Evolutionary conservation across 2,888 invertebrate genomes (phyloP).

Genomic region (Drosophila robusta): DNA sequence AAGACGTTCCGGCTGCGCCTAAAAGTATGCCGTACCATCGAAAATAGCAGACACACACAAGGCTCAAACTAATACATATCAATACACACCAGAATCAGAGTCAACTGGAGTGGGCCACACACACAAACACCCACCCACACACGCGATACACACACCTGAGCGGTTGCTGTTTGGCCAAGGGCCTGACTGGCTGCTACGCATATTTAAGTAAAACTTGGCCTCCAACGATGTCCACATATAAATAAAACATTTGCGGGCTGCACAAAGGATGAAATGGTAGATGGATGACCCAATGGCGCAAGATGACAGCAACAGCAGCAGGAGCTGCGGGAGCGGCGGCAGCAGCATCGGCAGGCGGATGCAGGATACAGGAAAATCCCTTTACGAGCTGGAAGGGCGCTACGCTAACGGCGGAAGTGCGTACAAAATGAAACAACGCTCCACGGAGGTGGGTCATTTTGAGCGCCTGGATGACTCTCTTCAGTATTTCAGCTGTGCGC

Average conservation of each 20-base stretch:
- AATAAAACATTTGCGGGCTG: slow-evolving; percentile 79
- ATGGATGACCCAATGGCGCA: slow-evolving; percentile 82
- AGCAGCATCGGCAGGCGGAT: slow-evolving; percentile 45
- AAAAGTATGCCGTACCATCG: slow-evolving; percentile 62
- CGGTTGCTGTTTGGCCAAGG: slow-evolving; percentile 21
- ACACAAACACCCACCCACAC: slow-evolving; percentile 3
- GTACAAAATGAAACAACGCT: slow-evolving; percentile 77
- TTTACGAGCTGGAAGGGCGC: slow-evolving; percentile 65
- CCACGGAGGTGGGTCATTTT: slow-evolving; percentile 27
- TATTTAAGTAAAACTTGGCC: slow-evolving; percentile 74
- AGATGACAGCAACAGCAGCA: slow-evolving; percentile 71
- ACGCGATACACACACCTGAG: slow-evolving; percentile 57
- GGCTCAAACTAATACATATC: slow-evolving; percentile 39
- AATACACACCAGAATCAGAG: slow-evolving; percentile 43
- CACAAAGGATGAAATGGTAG: slow-evolving; percentile 77
- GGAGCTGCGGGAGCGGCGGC: slow-evolving; percentile 25
- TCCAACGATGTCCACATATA: slow-evolving; percentile 76
- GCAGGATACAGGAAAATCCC: slow-evolving; percentile 77
- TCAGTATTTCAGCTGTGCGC: slow-evolving; percentile 56
- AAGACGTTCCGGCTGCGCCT: slow-evolving; percentile 57
- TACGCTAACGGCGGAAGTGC: slow-evolving; percentile 74
- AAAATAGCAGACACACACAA: slow-evolving; percentile 13
- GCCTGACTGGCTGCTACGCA: slow-evolving; percentile 56
- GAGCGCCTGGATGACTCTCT: slow-evolving; percentile 37
- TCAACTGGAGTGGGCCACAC: slow-evolving; percentile 9